A percentile compares a stretch with the other conserved stretches of the same genome.
Evolutionary conservation across 2,797 vertebrate species (phyloP).

Genomic region (Acipenser oxyrinchus): DNA sequence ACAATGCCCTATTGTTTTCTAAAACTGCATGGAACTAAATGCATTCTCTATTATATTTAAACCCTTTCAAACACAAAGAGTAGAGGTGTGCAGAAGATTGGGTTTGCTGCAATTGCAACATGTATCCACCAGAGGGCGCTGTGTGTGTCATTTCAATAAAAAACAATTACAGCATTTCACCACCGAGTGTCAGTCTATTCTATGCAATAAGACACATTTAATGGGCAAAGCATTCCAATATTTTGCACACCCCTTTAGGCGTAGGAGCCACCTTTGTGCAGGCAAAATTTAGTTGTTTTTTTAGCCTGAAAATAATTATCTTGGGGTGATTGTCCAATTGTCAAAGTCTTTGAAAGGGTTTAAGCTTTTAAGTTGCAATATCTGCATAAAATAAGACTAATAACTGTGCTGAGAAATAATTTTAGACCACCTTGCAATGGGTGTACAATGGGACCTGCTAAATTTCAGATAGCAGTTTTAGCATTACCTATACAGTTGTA

Average conservation of each 20-base stretch:
- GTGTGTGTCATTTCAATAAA: neutral
- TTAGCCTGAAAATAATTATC: conserved; percentile 5
- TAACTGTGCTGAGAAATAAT: conserved; percentile 12
- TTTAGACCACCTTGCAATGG: neutral
- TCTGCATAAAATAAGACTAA: conserved; percentile 6
- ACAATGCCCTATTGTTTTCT: too few species aligned
- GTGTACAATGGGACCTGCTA: neutral
- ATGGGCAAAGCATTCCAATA: neutral
- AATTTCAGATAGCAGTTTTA: conserved; percentile 48
- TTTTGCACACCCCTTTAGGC: neutral
- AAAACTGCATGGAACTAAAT: too few species aligned
- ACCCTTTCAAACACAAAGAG: too few species aligned
- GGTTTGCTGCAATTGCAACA: too few species aligned
- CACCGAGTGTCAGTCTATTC: conserved; percentile 16
- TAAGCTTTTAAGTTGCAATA: neutral
- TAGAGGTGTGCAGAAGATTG: too few species aligned
- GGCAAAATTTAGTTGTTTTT: neutral
- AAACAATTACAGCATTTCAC: conserved; percentile 8
- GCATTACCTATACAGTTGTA: conserved; percentile 65
- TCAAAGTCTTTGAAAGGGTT: conserved; percentile 6
- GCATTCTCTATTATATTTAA: too few species aligned
- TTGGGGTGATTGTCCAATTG: too few species aligned
- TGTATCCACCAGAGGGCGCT: too few species aligned
- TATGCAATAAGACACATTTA: conserved; percentile 1
- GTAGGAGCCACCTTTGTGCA: neutral